These are phyloP conservation scores for Mythimna albipuncta DNA, from an alignment of 2,888 invertebrate species.

Conservation along the genomic window DNA sequence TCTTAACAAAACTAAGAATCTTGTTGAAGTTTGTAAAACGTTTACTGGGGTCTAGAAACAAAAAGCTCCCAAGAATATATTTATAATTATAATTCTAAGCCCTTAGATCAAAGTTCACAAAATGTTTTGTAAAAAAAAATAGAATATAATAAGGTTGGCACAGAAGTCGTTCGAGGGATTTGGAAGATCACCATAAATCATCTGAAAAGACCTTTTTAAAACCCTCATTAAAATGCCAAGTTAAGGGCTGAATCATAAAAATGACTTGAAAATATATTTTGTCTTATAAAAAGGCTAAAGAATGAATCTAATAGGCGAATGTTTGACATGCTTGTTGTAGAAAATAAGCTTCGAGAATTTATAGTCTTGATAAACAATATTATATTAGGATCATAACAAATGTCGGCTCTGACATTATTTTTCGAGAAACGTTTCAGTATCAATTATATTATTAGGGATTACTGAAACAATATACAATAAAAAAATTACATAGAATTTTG, in stretches of 20 bases:
- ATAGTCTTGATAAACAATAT: neutral
- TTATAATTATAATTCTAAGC: slow-evolving; percentile 20
- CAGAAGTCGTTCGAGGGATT: slow-evolving; percentile 73
- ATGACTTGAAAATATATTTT: slow-evolving; percentile 64
- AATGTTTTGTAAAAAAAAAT: slow-evolving; percentile 32
- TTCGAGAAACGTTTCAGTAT: neutral
- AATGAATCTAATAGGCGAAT: slow-evolving; percentile 35
- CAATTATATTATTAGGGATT: too few relatives aligned
- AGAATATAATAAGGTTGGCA: slow-evolving; percentile 68
- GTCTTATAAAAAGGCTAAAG: slow-evolving; percentile 47
- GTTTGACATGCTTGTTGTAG: slow-evolving; percentile 21
- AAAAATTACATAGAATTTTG: too few relatives aligned
- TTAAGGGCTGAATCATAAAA: slow-evolving; percentile 78
- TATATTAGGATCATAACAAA: neutral
- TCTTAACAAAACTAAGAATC: slow-evolving; percentile 6
- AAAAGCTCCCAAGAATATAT: slow-evolving; percentile 24
- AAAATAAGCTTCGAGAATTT: slow-evolving; percentile 28
- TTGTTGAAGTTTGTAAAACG: slow-evolving; percentile 16
- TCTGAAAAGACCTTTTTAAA: slow-evolving; percentile 74
- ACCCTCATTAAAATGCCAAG: slow-evolving; percentile 83
- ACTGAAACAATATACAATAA: too few relatives aligned
- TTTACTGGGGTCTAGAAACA: slow-evolving; percentile 4
- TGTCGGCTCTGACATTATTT: neutral
- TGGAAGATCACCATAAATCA: slow-evolving; percentile 82
- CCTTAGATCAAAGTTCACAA: slow-evolving; percentile 31